phyloP scores from a whole-genome alignment of 2,888 invertebrate genomes.

The Cordilura impudica region DNA sequence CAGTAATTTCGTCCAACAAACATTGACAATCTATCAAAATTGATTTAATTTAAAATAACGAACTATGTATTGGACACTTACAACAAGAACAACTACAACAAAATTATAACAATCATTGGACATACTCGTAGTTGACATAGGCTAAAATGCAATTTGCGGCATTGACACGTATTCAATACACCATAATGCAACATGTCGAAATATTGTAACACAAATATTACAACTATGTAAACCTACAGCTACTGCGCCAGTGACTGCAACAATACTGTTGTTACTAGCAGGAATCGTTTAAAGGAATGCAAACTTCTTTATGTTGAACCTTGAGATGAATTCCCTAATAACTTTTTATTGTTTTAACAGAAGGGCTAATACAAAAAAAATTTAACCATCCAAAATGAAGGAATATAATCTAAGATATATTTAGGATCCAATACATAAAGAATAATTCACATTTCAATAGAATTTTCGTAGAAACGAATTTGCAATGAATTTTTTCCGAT shows the following conservation, averaged over 20 bases:
- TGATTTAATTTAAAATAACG: conserved; percentile 53
- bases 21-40: conserved; percentile 61
- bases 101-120: conserved; percentile 34
- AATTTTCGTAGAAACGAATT: too few species aligned
- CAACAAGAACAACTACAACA: conserved; percentile 26
- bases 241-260: conserved; percentile 1
- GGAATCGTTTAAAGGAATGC: too few species aligned
- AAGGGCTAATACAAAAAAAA: too few species aligned
- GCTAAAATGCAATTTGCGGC: conserved; percentile 63
- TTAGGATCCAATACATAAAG: too few species aligned
- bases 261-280: background rate
- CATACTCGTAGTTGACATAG: conserved; percentile 33
- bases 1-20: conserved; percentile 51
- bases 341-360: too few species aligned
- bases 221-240: conserved; percentile 47
- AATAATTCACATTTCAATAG: too few species aligned
- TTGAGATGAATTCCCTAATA: too few species aligned
- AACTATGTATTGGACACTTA: conserved; percentile 8
- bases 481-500: too few species aligned
- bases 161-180: conserved; percentile 62
- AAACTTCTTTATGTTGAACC: too few species aligned
- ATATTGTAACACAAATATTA: conserved; percentile 58
- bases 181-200: conserved; percentile 62
- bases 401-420: too few species aligned
- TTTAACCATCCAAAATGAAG: too few species aligned